Percentiles rank a stretch among this genome's conserved stretches.
Conservation (phyloP, 1,140 invertebrate species). For the Nasonia vitripennis region DNA sequence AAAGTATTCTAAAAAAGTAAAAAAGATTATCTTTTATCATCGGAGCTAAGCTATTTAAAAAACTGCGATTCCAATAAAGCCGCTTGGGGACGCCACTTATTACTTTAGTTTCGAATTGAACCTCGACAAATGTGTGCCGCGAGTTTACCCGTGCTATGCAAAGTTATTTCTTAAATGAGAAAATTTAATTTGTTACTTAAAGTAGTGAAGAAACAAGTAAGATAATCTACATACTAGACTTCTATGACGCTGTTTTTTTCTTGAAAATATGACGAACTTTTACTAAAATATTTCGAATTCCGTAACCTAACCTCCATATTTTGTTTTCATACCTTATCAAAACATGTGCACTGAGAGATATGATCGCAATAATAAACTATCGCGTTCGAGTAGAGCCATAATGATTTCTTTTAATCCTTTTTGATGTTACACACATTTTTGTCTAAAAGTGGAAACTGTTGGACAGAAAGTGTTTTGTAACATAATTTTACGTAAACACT, state of each 20-base stretch:
- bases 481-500: background rate
- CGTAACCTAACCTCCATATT: slow-evolving; percentile 17
- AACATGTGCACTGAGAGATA: background rate
- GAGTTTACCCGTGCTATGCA: background rate
- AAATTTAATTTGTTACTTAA: background rate
- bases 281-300: background rate
- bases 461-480: background rate
- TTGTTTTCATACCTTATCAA: background rate
- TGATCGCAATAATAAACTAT: too few species aligned
- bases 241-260: background rate
- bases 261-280: background rate
- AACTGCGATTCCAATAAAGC: background rate
- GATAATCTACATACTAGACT: background rate
- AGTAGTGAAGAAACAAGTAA: background rate
- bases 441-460: too few species aligned
- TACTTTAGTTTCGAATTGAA: background rate
- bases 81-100: background rate
- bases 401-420: background rate
- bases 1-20: background rate
- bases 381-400: too few species aligned
- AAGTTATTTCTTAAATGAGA: background rate
- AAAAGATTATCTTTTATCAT: background rate
- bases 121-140: background rate
- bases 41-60: background rate
- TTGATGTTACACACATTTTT: background rate